Percentiles rank a stretch among this genome's conserved stretches.
These are phyloP conservation scores for Sternotherus odoratus DNA, from an alignment of 2,797 vertebrate genomes.

Conservation along the genomic window DNA sequence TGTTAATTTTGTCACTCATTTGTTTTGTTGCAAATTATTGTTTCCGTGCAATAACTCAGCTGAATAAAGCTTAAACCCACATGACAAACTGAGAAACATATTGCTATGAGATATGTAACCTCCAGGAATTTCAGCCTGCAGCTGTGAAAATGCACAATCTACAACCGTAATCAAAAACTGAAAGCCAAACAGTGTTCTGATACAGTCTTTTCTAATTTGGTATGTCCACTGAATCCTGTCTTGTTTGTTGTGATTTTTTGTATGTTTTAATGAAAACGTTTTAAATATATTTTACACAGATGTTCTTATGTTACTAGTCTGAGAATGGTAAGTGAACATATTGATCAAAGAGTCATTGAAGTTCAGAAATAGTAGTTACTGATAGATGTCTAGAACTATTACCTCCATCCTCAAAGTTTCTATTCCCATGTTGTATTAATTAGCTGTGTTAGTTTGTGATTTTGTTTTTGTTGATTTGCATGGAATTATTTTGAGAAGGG, in stretches of 20 bases:
- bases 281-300: neutral
- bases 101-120: neutral
- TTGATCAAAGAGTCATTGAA: neutral
- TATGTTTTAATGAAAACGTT: neutral
- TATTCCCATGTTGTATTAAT: neutral
- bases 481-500: neutral
- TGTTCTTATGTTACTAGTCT: neutral
- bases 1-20: no score
- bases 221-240: neutral
- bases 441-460: neutral
- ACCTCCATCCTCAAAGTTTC: fast-evolving
- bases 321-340: neutral
- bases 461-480: no score
- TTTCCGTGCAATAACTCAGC: no score
- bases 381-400: neutral
- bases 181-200: neutral
- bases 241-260: neutral
- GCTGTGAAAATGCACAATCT: neutral
- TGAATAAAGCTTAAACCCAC: neutral
- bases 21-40: no score
- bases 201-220: neutral
- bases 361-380: neutral
- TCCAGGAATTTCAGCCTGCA: neutral
- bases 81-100: neutral
- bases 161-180: neutral